phyloP scores from a whole-genome alignment of 2,113 vertebrate species.

The Lophius piscatorius region DNA sequence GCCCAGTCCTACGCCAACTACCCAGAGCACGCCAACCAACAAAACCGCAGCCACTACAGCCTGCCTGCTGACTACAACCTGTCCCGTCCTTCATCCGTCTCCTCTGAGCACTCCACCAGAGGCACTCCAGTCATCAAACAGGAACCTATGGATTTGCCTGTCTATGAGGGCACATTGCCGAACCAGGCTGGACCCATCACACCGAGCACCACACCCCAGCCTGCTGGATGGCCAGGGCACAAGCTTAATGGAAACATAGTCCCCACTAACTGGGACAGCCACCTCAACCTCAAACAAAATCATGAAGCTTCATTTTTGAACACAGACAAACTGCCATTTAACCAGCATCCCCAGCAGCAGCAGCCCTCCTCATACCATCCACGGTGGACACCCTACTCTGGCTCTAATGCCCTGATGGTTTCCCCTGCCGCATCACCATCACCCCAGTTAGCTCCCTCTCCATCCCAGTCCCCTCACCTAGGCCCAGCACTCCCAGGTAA shows the following conservation, averaged over 20 bases:
- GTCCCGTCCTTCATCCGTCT: slow-evolving; percentile 74
- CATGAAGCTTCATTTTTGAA: slow-evolving; percentile 72
- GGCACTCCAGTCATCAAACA: slow-evolving; percentile 88
- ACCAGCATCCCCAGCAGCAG: slow-evolving; percentile 72
- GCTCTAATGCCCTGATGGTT: slow-evolving; percentile 58
- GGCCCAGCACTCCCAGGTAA: slow-evolving; percentile 46
- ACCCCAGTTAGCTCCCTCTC: slow-evolving; percentile 61
- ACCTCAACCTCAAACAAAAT: slow-evolving; percentile 56
- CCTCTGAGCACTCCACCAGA: slow-evolving; percentile 74
- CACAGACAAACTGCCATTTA: slow-evolving; percentile 74
- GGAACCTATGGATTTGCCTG: slow-evolving; percentile 86
- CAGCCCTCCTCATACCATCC: slow-evolving; percentile 68
- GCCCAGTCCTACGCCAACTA: slow-evolving; percentile 80
- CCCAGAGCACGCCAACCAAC: slow-evolving; percentile 73
- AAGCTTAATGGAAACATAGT: slow-evolving; percentile 76
- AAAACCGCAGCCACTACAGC: slow-evolving; percentile 59
- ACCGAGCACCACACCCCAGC: slow-evolving; percentile 62
- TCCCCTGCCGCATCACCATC: slow-evolving; percentile 73
- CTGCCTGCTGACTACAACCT: slow-evolving; percentile 73
- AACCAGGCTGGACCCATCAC: slow-evolving; percentile 54
- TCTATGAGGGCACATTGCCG: slow-evolving; percentile 70
- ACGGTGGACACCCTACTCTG: slow-evolving; percentile 73
- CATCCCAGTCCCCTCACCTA: slow-evolving; percentile 68
- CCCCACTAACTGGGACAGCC: slow-evolving; percentile 73
- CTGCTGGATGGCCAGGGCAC: slow-evolving; percentile 81